phyloP scores from a whole-genome alignment of 1,140 invertebrate genomes.

The Episyrphus balteatus region DNA sequence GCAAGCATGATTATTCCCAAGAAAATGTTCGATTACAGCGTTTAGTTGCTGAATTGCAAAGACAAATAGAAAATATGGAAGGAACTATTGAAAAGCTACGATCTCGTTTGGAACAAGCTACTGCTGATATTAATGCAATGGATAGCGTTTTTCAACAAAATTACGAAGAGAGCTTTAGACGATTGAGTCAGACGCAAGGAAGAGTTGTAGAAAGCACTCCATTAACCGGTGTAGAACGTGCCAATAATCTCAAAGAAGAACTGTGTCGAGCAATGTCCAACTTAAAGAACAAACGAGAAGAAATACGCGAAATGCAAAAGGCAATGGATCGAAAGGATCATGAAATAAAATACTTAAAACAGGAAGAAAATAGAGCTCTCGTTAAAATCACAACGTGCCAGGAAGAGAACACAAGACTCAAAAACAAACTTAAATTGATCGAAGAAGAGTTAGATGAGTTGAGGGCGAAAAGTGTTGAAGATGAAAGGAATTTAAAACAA shows the following conservation, averaged over 20 bases:
- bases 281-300: slow-evolving; percentile 27
- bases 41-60: slow-evolving; percentile 17
- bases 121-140: slow-evolving; percentile 27
- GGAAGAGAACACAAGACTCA: slow-evolving; percentile 21
- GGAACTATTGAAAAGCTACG: slow-evolving; percentile 20
- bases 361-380: slow-evolving; percentile 25
- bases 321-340: slow-evolving; percentile 20
- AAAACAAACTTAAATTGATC: slow-evolving; percentile 17
- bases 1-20: slow-evolving; percentile 14
- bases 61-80: slow-evolving; percentile 22
- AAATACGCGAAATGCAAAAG: slow-evolving; percentile 24
- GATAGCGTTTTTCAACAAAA: slow-evolving; percentile 29
- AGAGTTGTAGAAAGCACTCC: slow-evolving; percentile 25
- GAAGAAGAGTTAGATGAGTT: slow-evolving; percentile 19
- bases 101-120: slow-evolving; percentile 20
- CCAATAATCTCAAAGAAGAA: slow-evolving; percentile 28
- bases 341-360: slow-evolving; percentile 16
- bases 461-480: background rate
- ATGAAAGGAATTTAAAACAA: slow-evolving; percentile 2
- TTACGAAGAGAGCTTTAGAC: slow-evolving; percentile 16
- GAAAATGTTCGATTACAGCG: slow-evolving; percentile 17
- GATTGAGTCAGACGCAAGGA: slow-evolving; percentile 13
- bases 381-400: slow-evolving; percentile 24
- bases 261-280: slow-evolving; percentile 20
- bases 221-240: slow-evolving; percentile 16